Base-by-base conservation (phyloP, 2,797 vertebrate species). In the Sebastolobus altivelis region DNA sequence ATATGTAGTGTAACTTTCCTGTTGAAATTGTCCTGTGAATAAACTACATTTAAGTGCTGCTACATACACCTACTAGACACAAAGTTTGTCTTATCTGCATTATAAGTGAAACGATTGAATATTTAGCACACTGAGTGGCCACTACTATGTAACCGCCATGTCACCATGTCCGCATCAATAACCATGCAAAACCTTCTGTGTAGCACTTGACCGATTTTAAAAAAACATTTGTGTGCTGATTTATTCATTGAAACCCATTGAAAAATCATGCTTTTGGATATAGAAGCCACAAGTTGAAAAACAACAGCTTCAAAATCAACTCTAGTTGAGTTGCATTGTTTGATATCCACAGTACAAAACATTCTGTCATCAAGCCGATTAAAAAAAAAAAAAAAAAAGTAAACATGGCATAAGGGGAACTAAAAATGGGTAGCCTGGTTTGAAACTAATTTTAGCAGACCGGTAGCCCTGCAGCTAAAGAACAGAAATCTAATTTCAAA, bases 361-460 rank as follows among this genome's bases (percentile, higher is more conserved):
- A 62, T 8, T 20, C 6, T 9, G 60, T 27, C 38, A 72, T 43
- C 63, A 65, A 73, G 40, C 35, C 16, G 18, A 59, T 63, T 8
- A 20, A 52, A 71, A 49, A n/a, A 49, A 38, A 8, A n/a, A 49
- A 38, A 8, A 58, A 29, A 6, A 31, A 1, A 37, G 35, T 27
- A 65, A 79, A 80, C 31, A 46, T 4, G 0, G 18, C 8, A 35
- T 49, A 31, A 22, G 29, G 4, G 20, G 14, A 75, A 35, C 18
- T 49, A 63, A 46, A 22, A 65, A 69, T 49, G 22, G 8, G 37
- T 18, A 63, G 55, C 20, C 31, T 37, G n/a, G 29, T 46, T 79
- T 66, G 11, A 72, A 72, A 69, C 54, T 10, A 59, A 74, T 65
- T 59, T 54, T 12, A 63, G 37, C 54, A 49, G 33, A 40, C 37